A percentile compares a stretch with the other conserved stretches of the same genome.
Conservation (phyloP, 2,888 invertebrate genomes). For the Apamea epomidion region DNA sequence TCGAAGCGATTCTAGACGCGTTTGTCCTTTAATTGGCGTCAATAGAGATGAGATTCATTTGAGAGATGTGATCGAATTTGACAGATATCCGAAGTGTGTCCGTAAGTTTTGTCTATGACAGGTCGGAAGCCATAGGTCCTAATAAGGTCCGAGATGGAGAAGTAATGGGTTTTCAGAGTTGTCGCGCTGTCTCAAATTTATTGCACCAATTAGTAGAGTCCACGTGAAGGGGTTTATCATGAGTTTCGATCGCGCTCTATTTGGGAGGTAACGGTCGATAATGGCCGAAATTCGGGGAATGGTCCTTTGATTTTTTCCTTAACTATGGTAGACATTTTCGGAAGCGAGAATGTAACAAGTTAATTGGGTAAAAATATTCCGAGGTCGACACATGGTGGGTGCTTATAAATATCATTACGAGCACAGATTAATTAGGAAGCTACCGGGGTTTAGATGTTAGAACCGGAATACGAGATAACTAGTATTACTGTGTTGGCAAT, state of each 20-base stretch:
- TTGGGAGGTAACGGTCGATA: slow-evolving; percentile 89
- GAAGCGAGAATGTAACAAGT: slow-evolving; percentile 90
- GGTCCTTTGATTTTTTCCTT: slow-evolving; percentile 78
- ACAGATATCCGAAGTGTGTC: slow-evolving; percentile 77
- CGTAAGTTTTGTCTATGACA: slow-evolving; percentile 76
- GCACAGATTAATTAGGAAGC: slow-evolving; percentile 84
- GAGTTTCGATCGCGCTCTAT: slow-evolving; percentile 85
- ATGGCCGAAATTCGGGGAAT: slow-evolving; percentile 88
- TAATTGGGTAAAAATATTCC: slow-evolving; percentile 88
- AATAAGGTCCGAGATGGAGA: slow-evolving; percentile 79
- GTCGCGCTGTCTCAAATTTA: slow-evolving; percentile 86
- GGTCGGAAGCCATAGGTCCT: slow-evolving; percentile 73
- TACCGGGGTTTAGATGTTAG: slow-evolving; percentile 76
- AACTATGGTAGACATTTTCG: slow-evolving; percentile 82
- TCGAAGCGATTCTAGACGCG: slow-evolving; percentile 77
- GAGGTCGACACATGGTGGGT: slow-evolving; percentile 80
- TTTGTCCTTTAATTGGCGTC: slow-evolving; percentile 76
- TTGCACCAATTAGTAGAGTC: slow-evolving; percentile 89
- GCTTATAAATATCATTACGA: slow-evolving; percentile 80
- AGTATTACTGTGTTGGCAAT: slow-evolving; percentile 68
- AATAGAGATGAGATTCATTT: slow-evolving; percentile 80
- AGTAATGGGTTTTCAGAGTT: slow-evolving; percentile 80
- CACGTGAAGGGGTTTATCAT: slow-evolving; percentile 87
- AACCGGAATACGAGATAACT: slow-evolving; percentile 76
- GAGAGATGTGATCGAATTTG: slow-evolving; percentile 72